Base-by-base conservation (phyloP, 2,888 invertebrate genomes). In the Diachrysia chrysitis region DNA sequence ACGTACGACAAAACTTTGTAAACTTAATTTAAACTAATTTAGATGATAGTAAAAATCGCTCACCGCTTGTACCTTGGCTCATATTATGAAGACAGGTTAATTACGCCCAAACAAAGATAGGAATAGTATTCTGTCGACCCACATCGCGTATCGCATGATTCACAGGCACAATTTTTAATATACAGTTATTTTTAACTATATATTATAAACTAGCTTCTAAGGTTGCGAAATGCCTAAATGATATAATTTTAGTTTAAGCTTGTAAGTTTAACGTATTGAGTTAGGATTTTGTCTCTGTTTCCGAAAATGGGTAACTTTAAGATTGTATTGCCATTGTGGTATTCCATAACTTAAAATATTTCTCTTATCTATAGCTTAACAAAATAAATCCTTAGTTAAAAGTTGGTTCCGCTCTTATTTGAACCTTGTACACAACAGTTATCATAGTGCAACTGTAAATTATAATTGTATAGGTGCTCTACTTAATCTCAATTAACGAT, bases 51-150 rank as follows among this genome's bases (percentile, higher is more conserved):
- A 3, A 9, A 48, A 19, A 7, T 16, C 71, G 63, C 63, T 61
- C 29, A 17, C 23, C 51, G 5, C 67, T 74, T 58, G 54, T 56
- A 37, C 64, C 75, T 71, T 67, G 58, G 32, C 32, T 32, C 35
- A 17, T 4, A 5, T 12, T 12, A 21, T 19, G 48, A 51, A 56
- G 58, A n/a, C 55, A 51, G 21, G n/a, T 65, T 79, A 78, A 78
- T 78, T 79, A 68, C 58, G 12, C 10, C 46, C 62, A 63, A 63
- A 79, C 54, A 73, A 75, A 76, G 56, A 71, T 69, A 71, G 58
- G 42, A 80, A 72, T 70, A 74, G 63, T 61, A 51, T 19, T 48
- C 58, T 64, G 32, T 60, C 62, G 80, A 80, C 80, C 80, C 65
- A 80, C 56, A 76, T 65, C 16, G 0, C 25, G 19, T 63, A 76